A percentile compares a stretch with the other conserved stretches of the same genome.
Conservation (phyloP, 2,113 vertebrate genomes). For the Hemiscyllium ocellatum region DNA sequence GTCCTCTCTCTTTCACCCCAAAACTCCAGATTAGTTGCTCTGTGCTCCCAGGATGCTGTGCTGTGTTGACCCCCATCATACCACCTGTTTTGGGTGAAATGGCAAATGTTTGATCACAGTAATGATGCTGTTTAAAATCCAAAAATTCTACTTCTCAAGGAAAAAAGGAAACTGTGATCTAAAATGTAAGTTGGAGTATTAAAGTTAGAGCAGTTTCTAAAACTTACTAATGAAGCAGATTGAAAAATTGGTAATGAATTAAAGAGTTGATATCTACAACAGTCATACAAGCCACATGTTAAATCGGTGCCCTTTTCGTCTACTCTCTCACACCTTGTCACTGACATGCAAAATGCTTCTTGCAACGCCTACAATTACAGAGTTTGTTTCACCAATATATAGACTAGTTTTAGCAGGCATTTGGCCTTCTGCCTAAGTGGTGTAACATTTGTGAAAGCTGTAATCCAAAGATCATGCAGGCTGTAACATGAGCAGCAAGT, state of each 20-base stretch:
- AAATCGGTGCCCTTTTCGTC: too few species aligned
- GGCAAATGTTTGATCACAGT: not conserved
- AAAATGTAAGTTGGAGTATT: not conserved
- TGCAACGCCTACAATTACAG: not conserved
- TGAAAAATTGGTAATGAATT: not conserved
- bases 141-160: not conserved
- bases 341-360: not conserved
- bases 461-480: not conserved
- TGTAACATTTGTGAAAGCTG: not conserved
- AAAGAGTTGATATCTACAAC: not conserved
- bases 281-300: not conserved
- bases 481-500: not conserved
- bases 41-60: not conserved
- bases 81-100: not conserved
- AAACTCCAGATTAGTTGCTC: not conserved
- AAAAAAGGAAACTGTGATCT: not conserved
- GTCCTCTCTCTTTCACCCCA: not conserved
- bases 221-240: not conserved
- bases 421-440: not conserved
- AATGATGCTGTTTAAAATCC: not conserved
- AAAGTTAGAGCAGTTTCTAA: not conserved
- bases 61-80: not conserved
- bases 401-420: not conserved
- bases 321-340: not conserved
- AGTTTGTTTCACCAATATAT: not conserved